Percentiles rank a stretch among this genome's conserved stretches.
phyloP scores from a whole-genome alignment of 2,797 vertebrate species.

The Poecilia wingei region DNA sequence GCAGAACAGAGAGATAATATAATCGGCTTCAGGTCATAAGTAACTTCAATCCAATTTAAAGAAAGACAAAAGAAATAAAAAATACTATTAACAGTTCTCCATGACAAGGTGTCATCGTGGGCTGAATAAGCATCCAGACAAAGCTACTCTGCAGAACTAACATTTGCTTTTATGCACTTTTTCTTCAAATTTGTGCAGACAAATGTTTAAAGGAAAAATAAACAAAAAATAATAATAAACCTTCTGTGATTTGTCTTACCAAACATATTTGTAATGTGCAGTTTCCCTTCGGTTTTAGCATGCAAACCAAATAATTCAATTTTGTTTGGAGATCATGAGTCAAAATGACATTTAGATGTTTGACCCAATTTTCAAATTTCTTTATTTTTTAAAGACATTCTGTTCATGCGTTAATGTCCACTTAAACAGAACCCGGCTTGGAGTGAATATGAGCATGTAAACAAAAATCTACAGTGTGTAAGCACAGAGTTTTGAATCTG shows the following conservation, averaged over 20 bases:
- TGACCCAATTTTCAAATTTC: neutral
- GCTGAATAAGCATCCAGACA: neutral
- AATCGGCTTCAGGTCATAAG: slow-evolving; percentile 23
- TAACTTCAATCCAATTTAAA: neutral
- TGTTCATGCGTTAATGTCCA: neutral
- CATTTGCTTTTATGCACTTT: neutral
- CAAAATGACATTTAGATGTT: slow-evolving; percentile 30
- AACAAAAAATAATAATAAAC: neutral
- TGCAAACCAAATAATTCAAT: slow-evolving; percentile 10
- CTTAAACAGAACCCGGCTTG: neutral
- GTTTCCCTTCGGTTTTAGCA: slow-evolving; percentile 27
- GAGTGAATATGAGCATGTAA: slow-evolving; percentile 19
- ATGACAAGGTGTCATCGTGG: neutral
- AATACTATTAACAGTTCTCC: neutral
- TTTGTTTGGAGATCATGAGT: slow-evolving; percentile 11
- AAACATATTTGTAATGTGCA: slow-evolving; percentile 1
- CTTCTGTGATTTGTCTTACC: slow-evolving; percentile 5
- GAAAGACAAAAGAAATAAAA: neutral
- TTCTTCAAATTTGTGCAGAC: slow-evolving; percentile 1
- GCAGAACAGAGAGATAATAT: slow-evolving; percentile 20
- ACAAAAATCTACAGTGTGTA: neutral
- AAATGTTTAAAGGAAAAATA: neutral
- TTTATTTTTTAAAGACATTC: neutral
- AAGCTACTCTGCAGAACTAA: slow-evolving; percentile 3
- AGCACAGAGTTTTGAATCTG: slow-evolving; percentile 10